Evolutionary conservation across 2,888 invertebrate species (phyloP).

Genomic region (Alloplasta piceator): DNA sequence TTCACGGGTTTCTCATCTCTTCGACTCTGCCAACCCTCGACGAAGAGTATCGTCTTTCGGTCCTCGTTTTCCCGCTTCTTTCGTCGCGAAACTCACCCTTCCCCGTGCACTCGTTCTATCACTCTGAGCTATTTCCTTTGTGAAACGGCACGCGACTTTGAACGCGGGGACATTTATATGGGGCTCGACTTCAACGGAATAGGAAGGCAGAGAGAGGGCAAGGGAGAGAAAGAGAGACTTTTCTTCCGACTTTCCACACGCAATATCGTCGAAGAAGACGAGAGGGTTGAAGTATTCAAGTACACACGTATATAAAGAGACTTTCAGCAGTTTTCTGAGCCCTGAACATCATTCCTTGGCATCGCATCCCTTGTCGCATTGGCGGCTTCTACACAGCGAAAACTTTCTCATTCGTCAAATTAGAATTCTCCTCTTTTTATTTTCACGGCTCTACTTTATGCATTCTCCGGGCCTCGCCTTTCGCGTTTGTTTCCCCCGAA

Average conservation of each 20-base stretch:
- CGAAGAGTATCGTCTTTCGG: conserved; percentile 3
- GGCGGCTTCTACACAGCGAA: conserved; percentile 60
- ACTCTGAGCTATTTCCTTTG: conserved; percentile 29
- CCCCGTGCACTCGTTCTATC: conserved; percentile 1
- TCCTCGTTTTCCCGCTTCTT: neutral
- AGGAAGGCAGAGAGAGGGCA: no score
- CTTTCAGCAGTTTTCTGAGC: conserved; percentile 28
- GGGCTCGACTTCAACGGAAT: conserved; percentile 10
- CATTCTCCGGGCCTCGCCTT: conserved; percentile 65
- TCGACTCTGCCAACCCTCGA: neutral
- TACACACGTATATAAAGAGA: neutral
- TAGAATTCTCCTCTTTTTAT: conserved; percentile 75
- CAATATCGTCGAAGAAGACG: conserved; percentile 49
- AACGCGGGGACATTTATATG: conserved; percentile 50
- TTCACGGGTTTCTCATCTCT: conserved; percentile 1
- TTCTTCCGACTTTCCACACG: conserved; percentile 41
- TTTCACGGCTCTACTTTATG: conserved; percentile 69
- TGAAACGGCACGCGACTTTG: conserved; percentile 56
- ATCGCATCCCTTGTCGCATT: conserved; percentile 59
- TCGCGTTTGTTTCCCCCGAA: conserved; percentile 53
- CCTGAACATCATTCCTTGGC: conserved; percentile 45
- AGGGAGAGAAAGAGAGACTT: neutral
- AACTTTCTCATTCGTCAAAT: conserved; percentile 81
- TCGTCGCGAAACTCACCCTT: neutral
- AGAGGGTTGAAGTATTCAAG: conserved; percentile 18